Evolutionary conservation across 2,888 invertebrate species (phyloP).

Genomic region (Syritta pipiens): DNA sequence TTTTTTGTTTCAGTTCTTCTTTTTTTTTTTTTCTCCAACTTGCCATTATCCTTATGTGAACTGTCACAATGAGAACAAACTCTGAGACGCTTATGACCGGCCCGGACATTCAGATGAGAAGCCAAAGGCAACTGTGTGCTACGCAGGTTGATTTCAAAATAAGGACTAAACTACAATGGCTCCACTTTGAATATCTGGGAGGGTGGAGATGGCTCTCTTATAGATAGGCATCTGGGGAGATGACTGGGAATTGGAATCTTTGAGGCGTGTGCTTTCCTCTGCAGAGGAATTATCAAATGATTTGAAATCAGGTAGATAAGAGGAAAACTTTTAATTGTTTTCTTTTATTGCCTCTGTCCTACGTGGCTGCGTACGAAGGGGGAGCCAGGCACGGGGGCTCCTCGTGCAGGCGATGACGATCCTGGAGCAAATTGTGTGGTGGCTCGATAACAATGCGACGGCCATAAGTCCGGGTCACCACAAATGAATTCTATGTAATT

Average conservation of each 20-base stretch:
- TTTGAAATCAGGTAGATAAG: slow-evolving; percentile 63
- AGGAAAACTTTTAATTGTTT: slow-evolving; percentile 66
- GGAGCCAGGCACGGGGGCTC: slow-evolving; percentile 5
- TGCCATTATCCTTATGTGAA: slow-evolving; percentile 51
- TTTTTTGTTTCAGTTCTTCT: no score
- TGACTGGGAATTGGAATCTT: slow-evolving; percentile 34
- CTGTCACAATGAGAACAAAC: slow-evolving; percentile 52
- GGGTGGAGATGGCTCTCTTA: slow-evolving; percentile 39
- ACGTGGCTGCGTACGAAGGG: slow-evolving; percentile 17
- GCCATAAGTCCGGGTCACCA: slow-evolving; percentile 44
- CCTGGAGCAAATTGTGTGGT: slow-evolving; percentile 50
- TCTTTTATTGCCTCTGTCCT: slow-evolving; percentile 52
- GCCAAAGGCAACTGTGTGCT: neutral
- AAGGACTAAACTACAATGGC: slow-evolving; percentile 29
- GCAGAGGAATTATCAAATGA: slow-evolving; percentile 63
- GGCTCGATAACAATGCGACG: slow-evolving; percentile 63
- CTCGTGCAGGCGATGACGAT: slow-evolving; percentile 52
- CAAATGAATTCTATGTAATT: slow-evolving; percentile 61
- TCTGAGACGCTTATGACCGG: slow-evolving; percentile 20
- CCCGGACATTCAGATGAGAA: slow-evolving; percentile 15
- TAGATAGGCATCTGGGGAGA: slow-evolving; percentile 49
- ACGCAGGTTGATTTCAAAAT: slow-evolving; percentile 23
- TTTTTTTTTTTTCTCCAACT: neutral
- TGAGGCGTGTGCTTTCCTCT: slow-evolving; percentile 18
- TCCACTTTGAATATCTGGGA: slow-evolving; percentile 48